A percentile compares a stretch with the other conserved stretches of the same genome.
Conservation (phyloP, 2,113 vertebrate genomes). For the Triplophysa dalaica region DNA sequence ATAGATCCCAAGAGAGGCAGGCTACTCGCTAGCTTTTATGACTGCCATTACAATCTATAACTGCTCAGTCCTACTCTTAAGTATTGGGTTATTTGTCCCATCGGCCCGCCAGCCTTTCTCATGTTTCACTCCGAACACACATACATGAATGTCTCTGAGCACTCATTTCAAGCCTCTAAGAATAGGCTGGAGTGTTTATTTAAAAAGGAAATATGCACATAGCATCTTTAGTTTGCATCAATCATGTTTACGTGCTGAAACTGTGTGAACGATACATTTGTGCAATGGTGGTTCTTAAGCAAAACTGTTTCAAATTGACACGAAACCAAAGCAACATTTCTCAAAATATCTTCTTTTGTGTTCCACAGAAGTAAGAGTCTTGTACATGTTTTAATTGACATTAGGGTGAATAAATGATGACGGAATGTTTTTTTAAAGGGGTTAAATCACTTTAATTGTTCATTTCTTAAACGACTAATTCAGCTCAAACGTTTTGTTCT, state of each 20-base stretch:
- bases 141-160: slow-evolving; percentile 12
- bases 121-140: slow-evolving; percentile 16
- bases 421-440: too few species aligned
- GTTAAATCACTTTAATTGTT: too few species aligned
- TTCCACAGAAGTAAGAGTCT: too few species aligned
- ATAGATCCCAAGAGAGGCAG: not conserved
- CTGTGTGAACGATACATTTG: not conserved
- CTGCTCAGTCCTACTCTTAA: not conserved
- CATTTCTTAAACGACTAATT: too few species aligned
- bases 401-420: too few species aligned
- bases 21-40: not conserved
- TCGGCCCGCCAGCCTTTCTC: slow-evolving; percentile 9
- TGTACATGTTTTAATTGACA: too few species aligned
- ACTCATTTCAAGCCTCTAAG: slow-evolving; percentile 13
- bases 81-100: not conserved
- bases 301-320: too few species aligned
- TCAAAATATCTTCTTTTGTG: too few species aligned
- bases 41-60: not conserved
- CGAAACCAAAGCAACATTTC: too few species aligned
- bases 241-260: slow-evolving; percentile 25
- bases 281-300: not conserved
- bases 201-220: slow-evolving; percentile 21
- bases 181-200: slow-evolving; percentile 38
- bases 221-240: slow-evolving; percentile 25
- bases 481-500: too few species aligned